Conservation (phyloP, 92 coral and sea anemone species). For the Zoanthus solanderi region DNA sequence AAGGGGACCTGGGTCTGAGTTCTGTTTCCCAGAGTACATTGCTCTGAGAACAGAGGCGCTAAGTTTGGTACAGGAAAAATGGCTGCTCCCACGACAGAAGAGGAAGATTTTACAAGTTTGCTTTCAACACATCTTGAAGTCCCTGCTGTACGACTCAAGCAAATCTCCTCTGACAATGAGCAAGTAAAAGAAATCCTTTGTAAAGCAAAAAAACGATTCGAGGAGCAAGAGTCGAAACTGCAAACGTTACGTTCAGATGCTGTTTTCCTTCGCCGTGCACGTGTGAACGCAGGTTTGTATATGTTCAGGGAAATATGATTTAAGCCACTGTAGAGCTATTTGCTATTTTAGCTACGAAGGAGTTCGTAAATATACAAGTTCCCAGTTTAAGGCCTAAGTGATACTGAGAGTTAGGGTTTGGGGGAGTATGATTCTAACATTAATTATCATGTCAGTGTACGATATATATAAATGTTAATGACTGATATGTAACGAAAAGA, state of each 20-base stretch:
- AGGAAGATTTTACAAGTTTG: conserved; percentile 58
- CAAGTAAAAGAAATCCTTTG: conserved; percentile 63
- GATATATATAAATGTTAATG: no score
- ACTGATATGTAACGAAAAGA: no score
- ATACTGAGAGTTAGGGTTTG: no score
- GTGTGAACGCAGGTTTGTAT: conserved; percentile 91
- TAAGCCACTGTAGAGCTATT: not conserved
- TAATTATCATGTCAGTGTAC: no score
- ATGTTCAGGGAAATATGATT: not conserved
- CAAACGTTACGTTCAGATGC: conserved; percentile 80
- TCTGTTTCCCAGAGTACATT: conserved; percentile 58
- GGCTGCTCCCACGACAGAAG: conserved; percentile 82
- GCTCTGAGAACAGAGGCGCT: conserved; percentile 68
- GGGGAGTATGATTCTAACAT: no score
- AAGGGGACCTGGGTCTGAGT: conserved; percentile 7
- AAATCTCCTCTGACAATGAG: conserved; percentile 68
- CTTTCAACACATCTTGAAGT: conserved; percentile 70
- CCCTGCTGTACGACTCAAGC: conserved; percentile 62
- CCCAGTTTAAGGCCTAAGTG: no score
- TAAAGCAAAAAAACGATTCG: conserved; percentile 68
- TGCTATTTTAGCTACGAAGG: not conserved
- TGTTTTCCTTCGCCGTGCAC: conserved; percentile 91
- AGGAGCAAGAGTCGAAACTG: conserved; percentile 58
- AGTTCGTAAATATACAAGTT: no score
- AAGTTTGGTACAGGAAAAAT: conserved; percentile 73